A percentile compares a stretch with the other conserved stretches of the same genome.
Evolutionary conservation across 2,113 vertebrate species (phyloP).

Genomic region (Axis porcinus): DNA sequence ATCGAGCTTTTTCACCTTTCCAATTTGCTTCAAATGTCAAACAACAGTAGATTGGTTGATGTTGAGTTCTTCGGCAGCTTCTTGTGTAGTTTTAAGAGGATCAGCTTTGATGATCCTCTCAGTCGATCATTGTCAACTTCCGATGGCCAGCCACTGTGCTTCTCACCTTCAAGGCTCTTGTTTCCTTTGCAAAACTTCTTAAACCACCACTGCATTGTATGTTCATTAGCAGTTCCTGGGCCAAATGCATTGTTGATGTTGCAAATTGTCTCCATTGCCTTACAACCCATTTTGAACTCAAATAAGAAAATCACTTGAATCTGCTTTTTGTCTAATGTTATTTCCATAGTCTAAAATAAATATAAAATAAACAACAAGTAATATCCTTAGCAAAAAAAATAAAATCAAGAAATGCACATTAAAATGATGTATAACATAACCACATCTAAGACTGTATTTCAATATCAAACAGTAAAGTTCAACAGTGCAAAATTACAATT

Average conservation of each 20-base stretch:
- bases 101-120: neutral
- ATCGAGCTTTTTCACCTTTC: neutral
- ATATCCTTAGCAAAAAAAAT: neutral
- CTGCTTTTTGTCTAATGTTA: neutral
- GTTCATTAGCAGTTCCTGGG: neutral
- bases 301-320: neutral
- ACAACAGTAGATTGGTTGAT: neutral
- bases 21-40: neutral
- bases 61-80: neutral
- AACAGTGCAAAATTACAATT: neutral
- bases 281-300: neutral
- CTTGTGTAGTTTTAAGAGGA: neutral
- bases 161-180: neutral
- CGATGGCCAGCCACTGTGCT: neutral
- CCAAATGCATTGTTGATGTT: neutral
- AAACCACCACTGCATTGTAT: neutral
- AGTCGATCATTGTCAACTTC: fast-evolving
- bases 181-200: neutral
- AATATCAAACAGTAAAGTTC: neutral
- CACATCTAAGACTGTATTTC: neutral
- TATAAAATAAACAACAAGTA: neutral
- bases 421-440: neutral
- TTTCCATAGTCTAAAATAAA: neutral
- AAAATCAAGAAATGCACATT: neutral
- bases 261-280: neutral